Base-by-base conservation (phyloP, 2,113 vertebrate genomes). In the Anarrhichthys ocellatus region DNA sequence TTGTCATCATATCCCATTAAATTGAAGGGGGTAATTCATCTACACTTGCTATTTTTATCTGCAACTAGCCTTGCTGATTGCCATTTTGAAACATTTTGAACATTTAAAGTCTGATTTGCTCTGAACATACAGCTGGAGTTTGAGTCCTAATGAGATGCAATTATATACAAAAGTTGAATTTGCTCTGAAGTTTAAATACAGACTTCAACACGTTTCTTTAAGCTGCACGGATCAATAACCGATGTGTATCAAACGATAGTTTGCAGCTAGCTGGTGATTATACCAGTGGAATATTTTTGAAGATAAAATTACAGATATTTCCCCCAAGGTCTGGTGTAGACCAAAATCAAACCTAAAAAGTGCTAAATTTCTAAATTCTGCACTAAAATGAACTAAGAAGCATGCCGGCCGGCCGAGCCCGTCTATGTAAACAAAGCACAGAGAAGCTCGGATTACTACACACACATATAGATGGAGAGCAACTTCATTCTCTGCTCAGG, bases 1-100 rank as follows among this genome's bases (percentile, higher is more conserved):
- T 34, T 78, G 81, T 85, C 78, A 73, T 83, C 73, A 73, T 73
- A 85, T 80, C 81, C 56, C 72, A 82, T 73, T 88, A 73, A 27
- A 79, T 86, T 48, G 44, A 59, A 79, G 46, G 17, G 20, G 69
- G 65, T 69, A 79, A 88, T 86, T 85, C 34, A 78, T 52, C 48
- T 29, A 54, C 52, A 73, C 62, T 36, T 74, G 6, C 71, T 62
- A n/a, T 78, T 87, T 83, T 38, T 29, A 73, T 27, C 42, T 22
- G 38, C 4, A 38, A 77, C 79, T 34, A 40, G 50, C 67, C 2
- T 68, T 24, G 11, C 56, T 71, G 65, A 86, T 71, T 83, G 65
- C 13, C 62, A 70, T 71, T 73, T 54, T 56, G 46, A 42, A 70
- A 72, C 29, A 34, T 77, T 84, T 74, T 62, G 24, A 73, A 38